phyloP scores from a whole-genome alignment of 2,113 vertebrate genomes.

The Struthidea cinerea region DNA sequence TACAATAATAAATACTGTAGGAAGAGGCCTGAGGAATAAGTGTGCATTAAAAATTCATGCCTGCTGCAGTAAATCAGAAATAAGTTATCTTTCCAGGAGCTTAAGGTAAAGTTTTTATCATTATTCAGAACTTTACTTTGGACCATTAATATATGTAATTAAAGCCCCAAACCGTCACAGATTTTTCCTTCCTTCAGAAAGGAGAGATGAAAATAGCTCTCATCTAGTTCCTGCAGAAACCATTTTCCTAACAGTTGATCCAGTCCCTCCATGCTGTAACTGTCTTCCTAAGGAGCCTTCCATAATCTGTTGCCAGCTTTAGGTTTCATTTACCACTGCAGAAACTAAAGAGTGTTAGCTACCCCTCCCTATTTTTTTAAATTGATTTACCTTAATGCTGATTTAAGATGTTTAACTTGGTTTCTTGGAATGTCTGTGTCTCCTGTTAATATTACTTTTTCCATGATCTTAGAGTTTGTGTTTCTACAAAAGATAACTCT shows the following conservation, averaged over 20 bases:
- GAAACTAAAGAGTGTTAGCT: neutral
- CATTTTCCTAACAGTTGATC: neutral
- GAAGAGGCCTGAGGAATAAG: neutral
- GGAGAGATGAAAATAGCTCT: neutral
- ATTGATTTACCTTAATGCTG: neutral
- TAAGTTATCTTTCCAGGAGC: neutral
- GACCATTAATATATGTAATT: neutral
- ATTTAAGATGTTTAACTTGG: slow-evolving; percentile 14
- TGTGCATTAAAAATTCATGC: neutral
- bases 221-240: neutral
- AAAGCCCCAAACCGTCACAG: neutral
- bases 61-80: neutral
- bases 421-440: neutral
- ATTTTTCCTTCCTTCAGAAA: neutral
- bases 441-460: neutral
- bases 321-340: neutral
- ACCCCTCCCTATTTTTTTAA: neutral
- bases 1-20: neutral
- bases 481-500: neutral
- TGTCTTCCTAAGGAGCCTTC: neutral
- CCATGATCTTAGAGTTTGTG: neutral
- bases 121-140: neutral
- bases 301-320: neutral
- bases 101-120: neutral
- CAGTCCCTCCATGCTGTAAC: neutral